phyloP scores from a whole-genome alignment of 2,113 vertebrate species.

The Burhinus bistriatus region DNA sequence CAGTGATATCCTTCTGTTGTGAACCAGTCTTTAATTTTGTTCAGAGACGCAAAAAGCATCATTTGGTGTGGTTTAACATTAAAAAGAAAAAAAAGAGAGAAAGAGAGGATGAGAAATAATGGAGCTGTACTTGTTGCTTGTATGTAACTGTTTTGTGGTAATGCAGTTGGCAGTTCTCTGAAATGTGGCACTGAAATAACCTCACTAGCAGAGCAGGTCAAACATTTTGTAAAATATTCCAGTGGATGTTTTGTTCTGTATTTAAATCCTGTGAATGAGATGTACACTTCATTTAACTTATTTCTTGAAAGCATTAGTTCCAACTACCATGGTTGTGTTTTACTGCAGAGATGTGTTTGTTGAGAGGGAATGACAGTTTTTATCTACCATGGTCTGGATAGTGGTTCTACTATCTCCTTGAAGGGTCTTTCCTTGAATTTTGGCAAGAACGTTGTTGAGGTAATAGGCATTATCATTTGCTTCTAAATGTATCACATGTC shows the following conservation, averaged over 20 bases:
- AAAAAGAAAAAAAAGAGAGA: neutral
- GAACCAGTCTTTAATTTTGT: neutral
- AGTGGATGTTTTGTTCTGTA: neutral
- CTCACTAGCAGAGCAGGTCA: neutral
- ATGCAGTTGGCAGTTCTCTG: neutral
- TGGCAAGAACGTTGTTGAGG: neutral
- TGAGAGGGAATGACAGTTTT: neutral
- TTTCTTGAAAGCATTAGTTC: neutral
- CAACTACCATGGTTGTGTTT: neutral
- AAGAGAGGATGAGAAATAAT: neutral
- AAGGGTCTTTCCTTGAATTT: constrained; percentile 2
- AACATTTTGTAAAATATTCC: neutral
- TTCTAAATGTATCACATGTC: neutral
- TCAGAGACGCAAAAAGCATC: neutral
- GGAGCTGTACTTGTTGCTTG: neutral
- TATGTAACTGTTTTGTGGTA: neutral
- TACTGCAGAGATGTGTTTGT: neutral
- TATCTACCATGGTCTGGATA: neutral
- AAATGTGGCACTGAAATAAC: neutral
- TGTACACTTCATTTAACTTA: neutral
- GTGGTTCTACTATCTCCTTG: neutral
- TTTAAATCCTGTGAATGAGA: neutral
- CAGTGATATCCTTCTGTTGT: neutral
- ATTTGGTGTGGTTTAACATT: neutral
- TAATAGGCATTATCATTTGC: neutral